Conservation (phyloP, 2,888 invertebrate genomes). For the Eutolmus rufibarbis region DNA sequence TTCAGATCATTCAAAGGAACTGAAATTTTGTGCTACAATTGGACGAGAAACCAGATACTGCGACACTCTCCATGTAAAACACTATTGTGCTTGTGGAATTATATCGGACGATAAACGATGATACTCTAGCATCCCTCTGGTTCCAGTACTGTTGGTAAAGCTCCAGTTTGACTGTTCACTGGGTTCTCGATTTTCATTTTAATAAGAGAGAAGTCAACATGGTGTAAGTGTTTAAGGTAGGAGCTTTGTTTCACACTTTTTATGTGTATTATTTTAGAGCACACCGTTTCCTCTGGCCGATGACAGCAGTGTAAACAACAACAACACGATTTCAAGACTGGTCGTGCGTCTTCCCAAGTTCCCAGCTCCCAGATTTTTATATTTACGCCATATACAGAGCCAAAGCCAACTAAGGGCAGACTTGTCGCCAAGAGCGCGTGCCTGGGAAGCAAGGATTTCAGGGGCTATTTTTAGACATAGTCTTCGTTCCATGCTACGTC, state of each 20-base stretch:
- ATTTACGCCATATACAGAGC: background rate
- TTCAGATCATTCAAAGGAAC: slow-evolving; percentile 42
- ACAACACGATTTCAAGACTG: slow-evolving; percentile 14
- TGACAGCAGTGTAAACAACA: slow-evolving; percentile 35
- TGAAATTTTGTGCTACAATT: slow-evolving; percentile 20
- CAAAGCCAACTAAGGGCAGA: background rate
- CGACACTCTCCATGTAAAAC: slow-evolving; percentile 15
- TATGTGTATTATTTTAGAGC: slow-evolving; percentile 14
- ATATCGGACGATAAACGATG: slow-evolving; percentile 22
- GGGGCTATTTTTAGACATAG: slow-evolving; percentile 2
- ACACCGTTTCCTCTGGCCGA: slow-evolving; percentile 3
- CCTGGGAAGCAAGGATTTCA: slow-evolving; percentile 7
- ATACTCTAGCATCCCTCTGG: slow-evolving; percentile 32
- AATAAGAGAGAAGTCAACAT: background rate
- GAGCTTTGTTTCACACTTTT: slow-evolving; percentile 15
- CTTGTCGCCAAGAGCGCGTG: slow-evolving; percentile 11
- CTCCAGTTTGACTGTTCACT: slow-evolving; percentile 11
- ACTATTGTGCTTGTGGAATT: slow-evolving; percentile 30
- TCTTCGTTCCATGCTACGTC: background rate
- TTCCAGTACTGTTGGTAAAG: slow-evolving; percentile 8
- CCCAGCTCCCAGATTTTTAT: background rate
- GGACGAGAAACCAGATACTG: slow-evolving; percentile 18
- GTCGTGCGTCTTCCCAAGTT: slow-evolving; percentile 2
- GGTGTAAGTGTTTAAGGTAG: slow-evolving; percentile 5
- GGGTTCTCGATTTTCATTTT: slow-evolving; percentile 17